phyloP scores from a whole-genome alignment of 2,797 vertebrate species.

The Euphonia xanthogaster region DNA sequence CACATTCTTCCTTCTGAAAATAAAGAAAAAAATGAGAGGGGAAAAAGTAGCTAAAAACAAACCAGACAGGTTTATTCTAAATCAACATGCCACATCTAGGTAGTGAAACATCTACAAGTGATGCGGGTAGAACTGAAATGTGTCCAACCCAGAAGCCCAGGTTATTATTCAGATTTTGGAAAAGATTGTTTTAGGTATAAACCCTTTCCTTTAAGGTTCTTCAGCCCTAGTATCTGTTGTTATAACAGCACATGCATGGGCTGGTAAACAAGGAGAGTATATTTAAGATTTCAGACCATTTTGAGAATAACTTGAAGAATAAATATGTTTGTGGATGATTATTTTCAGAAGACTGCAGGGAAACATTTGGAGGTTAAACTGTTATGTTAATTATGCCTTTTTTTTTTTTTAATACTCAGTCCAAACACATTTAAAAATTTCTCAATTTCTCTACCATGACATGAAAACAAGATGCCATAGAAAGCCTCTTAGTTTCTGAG shows the following conservation, averaged over 20 bases:
- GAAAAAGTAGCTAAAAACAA: not conserved
- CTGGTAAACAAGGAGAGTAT: not conserved
- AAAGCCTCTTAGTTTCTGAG: not conserved
- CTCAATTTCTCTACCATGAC: not conserved
- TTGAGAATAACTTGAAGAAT: not conserved
- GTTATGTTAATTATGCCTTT: not conserved
- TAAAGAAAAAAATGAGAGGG: accelerated
- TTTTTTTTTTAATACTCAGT: not conserved
- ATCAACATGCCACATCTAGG: no score
- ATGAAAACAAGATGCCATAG: not conserved
- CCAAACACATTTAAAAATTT: not conserved
- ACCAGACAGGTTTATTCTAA: not conserved
- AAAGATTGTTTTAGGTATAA: not conserved
- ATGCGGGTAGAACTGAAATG: not conserved
- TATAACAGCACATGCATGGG: not conserved
- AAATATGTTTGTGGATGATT: not conserved
- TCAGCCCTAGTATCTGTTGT: not conserved
- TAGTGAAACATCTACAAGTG: not conserved
- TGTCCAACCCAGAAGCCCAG: not conserved
- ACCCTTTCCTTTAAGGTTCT: not conserved
- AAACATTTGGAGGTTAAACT: not conserved
- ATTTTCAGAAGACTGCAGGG: not conserved
- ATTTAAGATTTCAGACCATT: not conserved
- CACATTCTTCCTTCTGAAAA: not conserved
- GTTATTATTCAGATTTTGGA: not conserved